Conservation (phyloP, 2,888 invertebrate genomes). For the Caenorhabditis imperialis region DNA sequence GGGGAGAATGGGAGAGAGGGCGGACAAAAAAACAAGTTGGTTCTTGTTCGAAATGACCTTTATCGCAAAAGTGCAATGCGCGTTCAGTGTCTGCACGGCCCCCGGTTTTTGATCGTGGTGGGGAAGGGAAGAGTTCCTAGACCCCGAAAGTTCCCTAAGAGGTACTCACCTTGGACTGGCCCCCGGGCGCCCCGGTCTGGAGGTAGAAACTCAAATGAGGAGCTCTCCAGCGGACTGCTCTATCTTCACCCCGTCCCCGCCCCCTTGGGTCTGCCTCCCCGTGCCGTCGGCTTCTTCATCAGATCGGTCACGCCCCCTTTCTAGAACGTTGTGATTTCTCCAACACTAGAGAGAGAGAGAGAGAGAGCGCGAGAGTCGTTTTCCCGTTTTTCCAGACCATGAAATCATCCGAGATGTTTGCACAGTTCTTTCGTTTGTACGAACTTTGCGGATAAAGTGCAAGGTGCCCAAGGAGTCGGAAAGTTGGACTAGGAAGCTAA, state of each 20-base stretch:
- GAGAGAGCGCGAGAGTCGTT: conserved; percentile 13
- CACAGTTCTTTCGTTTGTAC: conserved; percentile 40
- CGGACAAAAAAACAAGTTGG: conserved; percentile 27
- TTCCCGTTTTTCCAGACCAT: conserved; percentile 20
- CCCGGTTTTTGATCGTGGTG: conserved; percentile 10
- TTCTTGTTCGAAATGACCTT: conserved; percentile 46
- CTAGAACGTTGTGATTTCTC: background rate
- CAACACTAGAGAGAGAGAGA: no score
- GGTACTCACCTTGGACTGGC: no score
- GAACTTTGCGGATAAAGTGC: conserved; percentile 19
- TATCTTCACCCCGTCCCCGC: conserved; percentile 18
- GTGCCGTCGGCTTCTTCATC: conserved; percentile 6
- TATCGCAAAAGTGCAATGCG: conserved; percentile 27
- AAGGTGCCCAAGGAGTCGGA: conserved; percentile 16
- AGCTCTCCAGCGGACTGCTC: conserved; percentile 10
- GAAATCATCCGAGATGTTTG: conserved; percentile 28
- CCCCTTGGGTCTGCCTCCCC: background rate
- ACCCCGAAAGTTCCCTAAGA: no score
- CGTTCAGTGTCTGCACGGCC: conserved; percentile 14
- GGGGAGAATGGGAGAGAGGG: background rate
- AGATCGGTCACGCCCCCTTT: conserved; percentile 20
- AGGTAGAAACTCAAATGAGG: conserved; percentile 19
- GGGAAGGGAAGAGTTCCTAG: no score
- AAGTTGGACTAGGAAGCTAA: no score
- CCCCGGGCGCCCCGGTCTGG: no score